Percentiles rank a stretch among this genome's conserved stretches.
Evolutionary conservation across 1,140 invertebrate genomes (phyloP).

Genomic region (Heliconius himera): DNA sequence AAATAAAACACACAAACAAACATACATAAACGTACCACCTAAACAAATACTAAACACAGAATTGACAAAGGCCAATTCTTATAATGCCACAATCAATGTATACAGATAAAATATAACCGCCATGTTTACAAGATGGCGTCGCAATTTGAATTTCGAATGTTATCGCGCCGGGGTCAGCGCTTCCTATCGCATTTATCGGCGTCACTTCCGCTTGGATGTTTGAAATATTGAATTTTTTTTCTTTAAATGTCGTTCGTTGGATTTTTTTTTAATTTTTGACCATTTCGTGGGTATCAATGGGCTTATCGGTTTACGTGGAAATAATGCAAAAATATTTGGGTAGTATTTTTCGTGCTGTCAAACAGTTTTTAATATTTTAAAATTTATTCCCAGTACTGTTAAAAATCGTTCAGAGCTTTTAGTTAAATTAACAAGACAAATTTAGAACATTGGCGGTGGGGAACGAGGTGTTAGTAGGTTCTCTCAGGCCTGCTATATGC

Average conservation of each 20-base stretch:
- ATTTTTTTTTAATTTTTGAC: constrained; percentile 35
- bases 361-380: not conserved
- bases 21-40: not conserved
- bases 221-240: constrained; percentile 54
- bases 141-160: constrained; percentile 65
- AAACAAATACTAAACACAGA: constrained; percentile 5
- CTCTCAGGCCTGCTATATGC: too few species aligned
- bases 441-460: too few species aligned
- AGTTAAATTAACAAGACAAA: too few species aligned
- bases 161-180: constrained; percentile 67
- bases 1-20: not conserved
- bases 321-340: constrained; percentile 3
- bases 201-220: constrained; percentile 66
- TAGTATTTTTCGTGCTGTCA: not conserved
- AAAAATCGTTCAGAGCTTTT: too few species aligned
- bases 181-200: constrained; percentile 68
- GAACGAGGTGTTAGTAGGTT: too few species aligned
- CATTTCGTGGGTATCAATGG: constrained; percentile 2
- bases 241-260: constrained; percentile 42
- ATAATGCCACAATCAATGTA: constrained; percentile 30
- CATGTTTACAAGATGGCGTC: constrained; percentile 58
- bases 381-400: too few species aligned
- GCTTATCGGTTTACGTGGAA: constrained; percentile 18
- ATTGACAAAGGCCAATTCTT: constrained; percentile 15
- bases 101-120: constrained; percentile 44